These are phyloP conservation scores for Hormiphora californensis DNA, from an alignment of 37 sponge, comb jelly and placozoan genomes.

Conservation along the genomic window DNA sequence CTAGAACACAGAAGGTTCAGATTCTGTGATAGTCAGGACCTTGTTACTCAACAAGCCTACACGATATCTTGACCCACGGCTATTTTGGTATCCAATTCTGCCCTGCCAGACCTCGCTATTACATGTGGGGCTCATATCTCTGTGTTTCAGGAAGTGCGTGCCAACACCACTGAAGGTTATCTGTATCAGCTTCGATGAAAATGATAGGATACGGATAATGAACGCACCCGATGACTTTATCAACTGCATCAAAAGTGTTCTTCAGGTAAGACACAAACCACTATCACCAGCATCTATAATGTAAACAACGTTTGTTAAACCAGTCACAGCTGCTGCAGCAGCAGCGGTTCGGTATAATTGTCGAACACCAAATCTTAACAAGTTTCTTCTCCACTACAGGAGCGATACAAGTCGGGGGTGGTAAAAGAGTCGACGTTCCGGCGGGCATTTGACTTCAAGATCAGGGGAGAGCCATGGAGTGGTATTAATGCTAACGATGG, in stretches of 20 bases:
- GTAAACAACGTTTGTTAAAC: too few relatives aligned
- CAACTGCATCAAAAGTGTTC: constrained; percentile 37
- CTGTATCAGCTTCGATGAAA: constrained; percentile 49
- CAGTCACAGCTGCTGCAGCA: too few relatives aligned
- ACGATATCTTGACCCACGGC: too few relatives aligned
- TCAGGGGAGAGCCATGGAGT: constrained; percentile 39
- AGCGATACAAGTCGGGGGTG: constrained; percentile 8
- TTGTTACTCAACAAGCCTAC: too few relatives aligned
- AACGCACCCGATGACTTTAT: constrained; percentile 46
- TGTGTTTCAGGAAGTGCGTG: neutral
- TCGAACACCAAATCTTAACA: too few relatives aligned
- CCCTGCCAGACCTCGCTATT: too few relatives aligned
- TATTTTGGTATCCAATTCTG: too few relatives aligned
- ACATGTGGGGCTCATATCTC: too few relatives aligned
- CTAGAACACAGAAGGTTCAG: too few relatives aligned
- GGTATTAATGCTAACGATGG: constrained; percentile 26
- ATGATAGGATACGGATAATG: constrained; percentile 23
- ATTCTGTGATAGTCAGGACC: too few relatives aligned
- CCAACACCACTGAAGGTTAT: constrained; percentile 23
- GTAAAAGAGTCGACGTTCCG: constrained; percentile 48
- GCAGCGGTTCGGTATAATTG: too few relatives aligned
- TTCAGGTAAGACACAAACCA: neutral
- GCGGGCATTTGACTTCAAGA: constrained; percentile 49
- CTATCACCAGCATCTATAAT: too few relatives aligned
- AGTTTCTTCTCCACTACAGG: neutral